A percentile compares a stretch with the other conserved stretches of the same genome.
phyloP scores from a whole-genome alignment of 2,797 vertebrate species.

The Spea hammondii region DNA sequence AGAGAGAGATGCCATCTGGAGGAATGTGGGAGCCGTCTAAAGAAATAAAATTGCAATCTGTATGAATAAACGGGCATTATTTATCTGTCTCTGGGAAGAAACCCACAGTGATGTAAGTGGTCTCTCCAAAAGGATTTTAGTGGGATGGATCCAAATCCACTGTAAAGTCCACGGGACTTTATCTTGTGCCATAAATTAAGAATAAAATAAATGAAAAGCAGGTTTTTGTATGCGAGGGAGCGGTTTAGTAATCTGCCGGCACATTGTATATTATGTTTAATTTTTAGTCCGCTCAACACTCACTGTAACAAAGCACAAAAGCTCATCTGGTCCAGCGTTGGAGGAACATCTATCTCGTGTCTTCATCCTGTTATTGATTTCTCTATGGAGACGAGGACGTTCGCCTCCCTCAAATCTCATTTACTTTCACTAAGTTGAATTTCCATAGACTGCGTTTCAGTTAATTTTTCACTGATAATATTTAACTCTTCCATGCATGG shows the following conservation, averaged over 20 bases:
- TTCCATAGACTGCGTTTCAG: no score
- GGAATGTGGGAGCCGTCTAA: background rate
- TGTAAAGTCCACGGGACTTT: no score
- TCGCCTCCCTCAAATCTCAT: conserved; percentile 7
- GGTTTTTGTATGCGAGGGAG: background rate
- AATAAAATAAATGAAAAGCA: no score
- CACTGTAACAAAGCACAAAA: conserved; percentile 5
- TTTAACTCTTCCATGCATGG: no score
- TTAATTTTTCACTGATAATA: no score
- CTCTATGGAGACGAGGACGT: conserved; percentile 33
- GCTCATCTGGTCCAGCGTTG: conserved; percentile 15
- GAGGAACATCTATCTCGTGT: conserved; percentile 18
- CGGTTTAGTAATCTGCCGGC: background rate
- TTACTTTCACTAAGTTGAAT: background rate
- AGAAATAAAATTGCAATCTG: background rate
- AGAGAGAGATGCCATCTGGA: background rate
- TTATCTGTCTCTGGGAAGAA: no score
- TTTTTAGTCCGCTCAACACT: background rate
- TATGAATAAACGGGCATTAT: no score
- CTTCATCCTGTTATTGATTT: conserved; percentile 40
- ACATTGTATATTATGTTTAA: background rate
- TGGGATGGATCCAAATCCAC: no score
- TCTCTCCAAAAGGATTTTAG: no score
- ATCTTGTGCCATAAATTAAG: no score
- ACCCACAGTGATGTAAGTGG: no score